A percentile compares a stretch with the other conserved stretches of the same genome.
phyloP scores from a whole-genome alignment of 1,140 invertebrate species.

The Chelonus insularis region DNA sequence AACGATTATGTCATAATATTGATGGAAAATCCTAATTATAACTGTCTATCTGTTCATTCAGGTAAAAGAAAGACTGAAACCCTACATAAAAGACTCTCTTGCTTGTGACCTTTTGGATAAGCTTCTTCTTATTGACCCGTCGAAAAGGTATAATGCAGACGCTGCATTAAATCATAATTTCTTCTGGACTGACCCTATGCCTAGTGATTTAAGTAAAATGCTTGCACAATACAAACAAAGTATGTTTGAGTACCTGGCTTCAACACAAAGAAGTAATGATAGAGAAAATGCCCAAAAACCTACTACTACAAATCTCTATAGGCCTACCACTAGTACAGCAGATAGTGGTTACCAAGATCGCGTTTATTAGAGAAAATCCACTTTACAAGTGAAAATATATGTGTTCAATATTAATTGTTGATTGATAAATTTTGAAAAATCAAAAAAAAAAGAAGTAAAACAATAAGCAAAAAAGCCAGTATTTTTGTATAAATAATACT shows the following conservation, averaged over 20 bases:
- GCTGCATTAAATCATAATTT: slow-evolving; percentile 96
- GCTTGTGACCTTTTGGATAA: slow-evolving; percentile 94
- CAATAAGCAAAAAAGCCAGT: too few relatives aligned
- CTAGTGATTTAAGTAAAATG: slow-evolving; percentile 89
- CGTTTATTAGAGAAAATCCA: too few relatives aligned
- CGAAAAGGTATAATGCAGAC: slow-evolving; percentile 88
- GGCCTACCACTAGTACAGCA: neutral
- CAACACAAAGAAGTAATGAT: too few relatives aligned
- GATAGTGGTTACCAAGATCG: neutral
- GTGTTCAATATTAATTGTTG: too few relatives aligned
- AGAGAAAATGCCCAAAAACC: too few relatives aligned
- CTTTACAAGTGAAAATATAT: too few relatives aligned
- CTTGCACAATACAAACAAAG: slow-evolving; percentile 89
- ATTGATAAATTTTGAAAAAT: too few relatives aligned
- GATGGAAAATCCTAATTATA: neutral
- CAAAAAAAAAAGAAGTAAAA: too few relatives aligned
- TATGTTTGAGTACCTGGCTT: slow-evolving; percentile 70
- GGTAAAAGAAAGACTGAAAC: slow-evolving; percentile 85
- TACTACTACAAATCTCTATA: neutral
- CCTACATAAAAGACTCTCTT: slow-evolving; percentile 89
- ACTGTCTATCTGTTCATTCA: slow-evolving; percentile 38
- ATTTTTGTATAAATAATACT: too few relatives aligned
- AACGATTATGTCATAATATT: too few relatives aligned
- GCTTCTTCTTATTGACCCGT: slow-evolving; percentile 87
- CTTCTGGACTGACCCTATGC: slow-evolving; percentile 97